Base-by-base conservation (phyloP, 2,888 invertebrate genomes). In the Amphiduros pacificus region DNA sequence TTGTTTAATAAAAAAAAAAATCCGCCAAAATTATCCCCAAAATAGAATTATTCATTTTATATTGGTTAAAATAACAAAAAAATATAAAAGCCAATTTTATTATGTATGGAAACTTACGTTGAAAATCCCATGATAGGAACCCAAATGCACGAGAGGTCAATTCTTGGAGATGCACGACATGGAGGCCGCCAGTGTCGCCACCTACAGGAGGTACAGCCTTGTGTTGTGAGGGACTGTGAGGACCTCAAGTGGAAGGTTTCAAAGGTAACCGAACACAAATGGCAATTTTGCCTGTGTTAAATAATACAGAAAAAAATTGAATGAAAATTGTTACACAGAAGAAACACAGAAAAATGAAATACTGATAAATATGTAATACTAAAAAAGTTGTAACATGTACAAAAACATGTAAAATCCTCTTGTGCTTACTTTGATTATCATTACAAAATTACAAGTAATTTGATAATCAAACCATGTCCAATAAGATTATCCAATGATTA, bases 211-310 rank as follows among this genome's bases (percentile, higher is more conserved):
- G 50, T 28, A 36, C 32, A 28, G 20, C 32, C 54, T n/a, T 63
- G 63, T 32, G 17, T 5, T 14, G 22, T 20, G 17, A 14, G 51
- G 4, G 55, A 40, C 48, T 63, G 63, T 51, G 31, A 24, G 17
- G 48, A 54, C 14, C 60, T 60, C 27, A 50, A 44, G 29, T 63
- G 63, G 63, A 44, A 51, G 24, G 50, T 55, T 14, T 26, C 31
- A 5, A 48, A 29, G 4, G 4, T 28, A 9, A 48, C 36, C 17
- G 17, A 11, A 17, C 6, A 52, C n/a, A 48, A 51, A 51, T 51
- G 51, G 9, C 27, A 11, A 9, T 51, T 9, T 6, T 24, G 11
- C 24, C 9, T 48, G n/a, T n/a, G n/a, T n/a, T n/a, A n/a, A n/a
- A n/a, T n/a, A n/a, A n/a, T n/a, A n/a, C n/a, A n/a, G n/a, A n/a